Percentiles rank a stretch among this genome's conserved stretches.
Conservation (phyloP, 2,797 vertebrate genomes). For the Pelodytes ibericus region DNA sequence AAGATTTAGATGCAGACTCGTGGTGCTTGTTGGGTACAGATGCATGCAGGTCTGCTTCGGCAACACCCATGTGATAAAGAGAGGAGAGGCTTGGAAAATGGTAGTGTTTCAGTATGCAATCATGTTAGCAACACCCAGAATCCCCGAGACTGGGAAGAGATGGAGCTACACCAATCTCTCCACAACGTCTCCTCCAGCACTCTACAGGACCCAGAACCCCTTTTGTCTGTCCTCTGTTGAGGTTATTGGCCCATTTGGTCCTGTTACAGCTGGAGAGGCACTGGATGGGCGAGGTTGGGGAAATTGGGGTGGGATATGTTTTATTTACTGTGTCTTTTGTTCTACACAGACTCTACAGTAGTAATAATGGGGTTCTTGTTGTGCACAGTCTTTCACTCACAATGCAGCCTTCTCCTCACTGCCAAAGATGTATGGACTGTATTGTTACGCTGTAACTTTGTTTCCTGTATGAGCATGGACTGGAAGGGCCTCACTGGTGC, state of each 20-base stretch:
- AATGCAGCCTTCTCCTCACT: not conserved
- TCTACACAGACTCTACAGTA: not conserved
- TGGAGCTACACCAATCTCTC: not conserved
- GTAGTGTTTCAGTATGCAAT: not conserved
- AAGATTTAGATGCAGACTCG: slow-evolving; percentile 77
- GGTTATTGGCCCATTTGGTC: not conserved
- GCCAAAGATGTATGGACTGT: slow-evolving; percentile 32
- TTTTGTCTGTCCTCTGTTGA: too few relatives aligned
- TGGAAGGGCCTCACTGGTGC: not conserved
- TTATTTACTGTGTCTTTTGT: not conserved
- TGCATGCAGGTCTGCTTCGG: slow-evolving; percentile 71
- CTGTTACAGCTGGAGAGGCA: not conserved
- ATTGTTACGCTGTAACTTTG: not conserved
- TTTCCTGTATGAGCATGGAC: too few relatives aligned
- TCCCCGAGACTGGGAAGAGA: not conserved
- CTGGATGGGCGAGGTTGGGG: not conserved
- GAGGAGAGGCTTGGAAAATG: not conserved
- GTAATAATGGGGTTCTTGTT: not conserved
- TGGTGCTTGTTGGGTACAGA: slow-evolving; percentile 81
- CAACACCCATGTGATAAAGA: slow-evolving; percentile 42
- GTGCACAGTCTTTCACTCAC: not conserved
- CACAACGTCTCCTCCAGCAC: not conserved
- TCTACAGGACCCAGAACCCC: not conserved
- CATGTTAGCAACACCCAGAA: not conserved
- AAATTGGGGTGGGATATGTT: not conserved